Conservation (phyloP, 2,113 vertebrate species). For the Gallinago undulata region DNA sequence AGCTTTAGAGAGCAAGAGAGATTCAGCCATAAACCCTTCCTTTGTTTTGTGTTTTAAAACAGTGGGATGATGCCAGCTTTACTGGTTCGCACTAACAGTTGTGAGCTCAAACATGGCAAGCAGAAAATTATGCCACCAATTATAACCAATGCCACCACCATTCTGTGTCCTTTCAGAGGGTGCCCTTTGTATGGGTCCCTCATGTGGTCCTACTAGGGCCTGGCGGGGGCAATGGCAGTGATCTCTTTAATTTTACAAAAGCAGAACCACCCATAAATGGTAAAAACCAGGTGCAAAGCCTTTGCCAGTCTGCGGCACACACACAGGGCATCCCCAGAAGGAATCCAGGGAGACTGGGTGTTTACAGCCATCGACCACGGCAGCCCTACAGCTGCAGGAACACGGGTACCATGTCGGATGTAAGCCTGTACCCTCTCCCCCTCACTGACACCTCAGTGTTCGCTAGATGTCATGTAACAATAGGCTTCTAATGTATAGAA, state of each 20-base stretch:
- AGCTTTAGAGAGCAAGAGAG: background rate
- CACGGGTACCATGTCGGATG: background rate
- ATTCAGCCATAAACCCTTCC: background rate
- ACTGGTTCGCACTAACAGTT: background rate
- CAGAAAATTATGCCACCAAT: background rate
- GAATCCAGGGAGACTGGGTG: background rate
- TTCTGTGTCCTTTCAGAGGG: accelerated
- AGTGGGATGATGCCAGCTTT: background rate
- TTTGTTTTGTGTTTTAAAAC: background rate
- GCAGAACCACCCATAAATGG: background rate
- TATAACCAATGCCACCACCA: background rate
- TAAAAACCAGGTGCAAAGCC: background rate
- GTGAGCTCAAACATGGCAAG: background rate
- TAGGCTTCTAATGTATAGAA: background rate
- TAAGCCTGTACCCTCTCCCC: background rate
- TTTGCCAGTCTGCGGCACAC: background rate
- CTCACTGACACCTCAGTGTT: background rate
- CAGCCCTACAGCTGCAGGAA: background rate
- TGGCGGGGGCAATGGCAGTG: background rate
- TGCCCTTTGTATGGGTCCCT: background rate
- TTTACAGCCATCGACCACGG: background rate
- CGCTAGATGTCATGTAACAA: background rate
- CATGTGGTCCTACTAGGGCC: background rate
- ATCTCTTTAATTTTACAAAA: background rate
- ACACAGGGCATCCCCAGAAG: background rate